Evolutionary conservation across 2,888 invertebrate species (phyloP).

Genomic region (Crepidodera aurea): DNA sequence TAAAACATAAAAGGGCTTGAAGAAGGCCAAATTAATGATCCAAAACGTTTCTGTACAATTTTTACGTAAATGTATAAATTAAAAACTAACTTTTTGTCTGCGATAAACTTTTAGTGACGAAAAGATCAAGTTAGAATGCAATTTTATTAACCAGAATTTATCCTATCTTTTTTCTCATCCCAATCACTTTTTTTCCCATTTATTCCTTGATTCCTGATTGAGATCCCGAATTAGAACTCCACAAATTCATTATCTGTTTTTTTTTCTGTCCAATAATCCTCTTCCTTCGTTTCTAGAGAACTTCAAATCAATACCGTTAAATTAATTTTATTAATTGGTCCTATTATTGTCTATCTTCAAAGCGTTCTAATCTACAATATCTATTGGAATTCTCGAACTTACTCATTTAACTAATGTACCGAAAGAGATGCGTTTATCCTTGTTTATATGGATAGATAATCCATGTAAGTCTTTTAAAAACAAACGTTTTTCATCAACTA

Average conservation of each 20-base stretch:
- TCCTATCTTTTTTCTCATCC: not conserved
- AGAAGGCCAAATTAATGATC: too few relatives aligned
- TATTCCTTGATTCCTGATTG: slow-evolving; percentile 12
- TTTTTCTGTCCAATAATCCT: slow-evolving; percentile 23
- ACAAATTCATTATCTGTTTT: slow-evolving; percentile 19
- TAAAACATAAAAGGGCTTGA: too few relatives aligned
- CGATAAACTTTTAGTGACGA: too few relatives aligned
- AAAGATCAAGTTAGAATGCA: not conserved
- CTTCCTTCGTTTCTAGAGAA: slow-evolving; percentile 11
- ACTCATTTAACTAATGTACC: slow-evolving; percentile 19
- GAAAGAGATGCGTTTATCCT: slow-evolving; percentile 8
- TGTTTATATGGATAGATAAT: slow-evolving; percentile 19
- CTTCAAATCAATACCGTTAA: slow-evolving; percentile 9
- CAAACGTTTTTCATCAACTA: slow-evolving; percentile 14
- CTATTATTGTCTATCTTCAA: slow-evolving; percentile 8
- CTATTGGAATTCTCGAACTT: slow-evolving; percentile 12
- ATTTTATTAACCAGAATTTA: not conserved
- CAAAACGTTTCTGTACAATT: too few relatives aligned
- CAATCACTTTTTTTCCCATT: not conserved
- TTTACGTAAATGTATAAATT: too few relatives aligned
- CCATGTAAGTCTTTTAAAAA: slow-evolving; percentile 13
- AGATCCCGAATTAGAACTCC: slow-evolving; percentile 11
- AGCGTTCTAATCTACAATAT: slow-evolving; percentile 9
- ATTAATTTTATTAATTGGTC: slow-evolving; percentile 18
- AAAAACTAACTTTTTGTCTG: too few relatives aligned